Evolutionary conservation across 2,113 vertebrate genomes (phyloP), one percentile per base, ranked within the genome.

Genomic region (Acinonyx jubatus): DNA sequence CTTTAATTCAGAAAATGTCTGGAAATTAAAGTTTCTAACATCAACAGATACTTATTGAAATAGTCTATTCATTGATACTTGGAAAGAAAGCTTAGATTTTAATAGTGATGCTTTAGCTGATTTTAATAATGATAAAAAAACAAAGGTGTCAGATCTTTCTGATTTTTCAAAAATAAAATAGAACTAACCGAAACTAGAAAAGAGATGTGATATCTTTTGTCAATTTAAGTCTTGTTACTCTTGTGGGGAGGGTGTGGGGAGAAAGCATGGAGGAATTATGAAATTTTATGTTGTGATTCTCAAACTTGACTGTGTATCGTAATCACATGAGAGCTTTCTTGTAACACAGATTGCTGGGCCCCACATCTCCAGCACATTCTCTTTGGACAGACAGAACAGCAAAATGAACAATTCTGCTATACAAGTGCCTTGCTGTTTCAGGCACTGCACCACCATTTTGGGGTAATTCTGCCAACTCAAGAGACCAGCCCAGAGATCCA

Each of bases 141-240:
- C 14, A 5, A 57, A 81, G 6, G n/a, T 91, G 21, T 85, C 85
- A 93, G 74, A 90, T 69, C 16, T 61, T 93, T 68, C 68, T 81
- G 86, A 76, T 91, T 86, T 33, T 74, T 85, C 66, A 13, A 91
- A 83, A 95, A 87, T 93, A 90, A 95, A 95, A 76, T 50, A 15
- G 80, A 93, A 68, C 48, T 25, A 78, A 78, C 5, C 41, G 27
- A 81, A 74, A 80, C 74, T 65, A 86, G 65, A 93, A 91, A 93
- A 7, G 33, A 45, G 15, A 68, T 95, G 33, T 87, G 61, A n/a
- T 55, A 7, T n/a, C 48, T 74, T 55, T 31, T n/a, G 27, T 73
- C 31, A 81, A 13, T 81, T 68, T 91, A 93, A 91, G 55, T 33
- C 86, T 92, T 93, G 23, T 38, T 86, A 41, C 21, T 69, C 55